Conservation (phyloP, 92 coral and sea anemone species). For the Zoanthus gigantus region DNA sequence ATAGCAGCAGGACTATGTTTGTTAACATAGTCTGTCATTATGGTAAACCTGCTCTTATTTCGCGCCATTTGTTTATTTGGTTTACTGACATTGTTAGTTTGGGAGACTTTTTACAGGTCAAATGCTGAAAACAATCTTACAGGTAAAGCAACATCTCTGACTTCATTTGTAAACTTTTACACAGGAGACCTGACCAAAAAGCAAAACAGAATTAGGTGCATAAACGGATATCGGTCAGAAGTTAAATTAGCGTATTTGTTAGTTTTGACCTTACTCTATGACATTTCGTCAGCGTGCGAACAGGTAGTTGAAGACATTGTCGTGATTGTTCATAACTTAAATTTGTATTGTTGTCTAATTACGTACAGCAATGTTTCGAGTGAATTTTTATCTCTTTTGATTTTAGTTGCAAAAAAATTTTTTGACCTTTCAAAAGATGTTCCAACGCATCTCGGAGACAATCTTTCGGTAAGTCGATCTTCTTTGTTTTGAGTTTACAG, state of each 20-base stretch:
- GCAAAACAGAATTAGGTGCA: neutral
- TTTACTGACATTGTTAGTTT: constrained; percentile 71
- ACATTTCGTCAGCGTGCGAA: constrained; percentile 20
- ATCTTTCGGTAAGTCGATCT: constrained; percentile 19
- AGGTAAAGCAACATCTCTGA: constrained; percentile 59
- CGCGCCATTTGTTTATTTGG: constrained; percentile 74
- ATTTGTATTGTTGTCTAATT: constrained; percentile 20
- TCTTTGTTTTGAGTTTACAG: constrained; percentile 11
- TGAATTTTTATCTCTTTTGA: neutral
- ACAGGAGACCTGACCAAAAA: neutral
- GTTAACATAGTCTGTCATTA: constrained; percentile 39
- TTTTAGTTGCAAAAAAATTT: constrained; percentile 30
- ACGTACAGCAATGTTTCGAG: neutral
- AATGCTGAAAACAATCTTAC: constrained; percentile 43
- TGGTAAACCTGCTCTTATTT: constrained; percentile 78
- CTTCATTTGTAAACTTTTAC: neutral
- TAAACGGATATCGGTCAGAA: neutral
- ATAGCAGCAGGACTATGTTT: constrained; percentile 32
- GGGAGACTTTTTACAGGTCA: constrained; percentile 73
- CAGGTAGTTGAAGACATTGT: constrained; percentile 13
- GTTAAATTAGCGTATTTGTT: neutral
- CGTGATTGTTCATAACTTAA: constrained; percentile 21
- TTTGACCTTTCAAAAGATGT: neutral
- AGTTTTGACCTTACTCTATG: neutral
- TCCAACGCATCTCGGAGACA: constrained; percentile 10